Base-by-base conservation (phyloP, 2,888 invertebrate species). In the Chouioia cunea region DNA sequence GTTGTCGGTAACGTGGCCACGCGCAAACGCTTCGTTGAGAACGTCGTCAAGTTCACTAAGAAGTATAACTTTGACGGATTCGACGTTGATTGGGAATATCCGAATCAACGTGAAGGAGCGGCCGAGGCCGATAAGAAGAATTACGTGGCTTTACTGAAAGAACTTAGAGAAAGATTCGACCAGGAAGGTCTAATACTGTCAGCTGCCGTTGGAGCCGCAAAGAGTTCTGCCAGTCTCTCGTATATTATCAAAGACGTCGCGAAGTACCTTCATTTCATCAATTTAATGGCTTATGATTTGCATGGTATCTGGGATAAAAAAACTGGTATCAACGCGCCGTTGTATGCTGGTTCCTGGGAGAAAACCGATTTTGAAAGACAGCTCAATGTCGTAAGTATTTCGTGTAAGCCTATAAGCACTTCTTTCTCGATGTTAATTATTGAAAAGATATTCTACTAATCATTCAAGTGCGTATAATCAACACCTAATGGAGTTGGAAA, bases 71-170 rank as follows among this genome's bases (percentile, higher is more conserved):
- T 93, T 74, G 91, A 93, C 77, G 93, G 93, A 1, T 85, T 93
- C 0, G 93, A 93, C 78, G 50, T 93, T 0, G 92, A 93, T 80
- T 93, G 93, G 93, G 91, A 92, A 77, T 92, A 91, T 76, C 92
- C 92, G 0, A 88, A 86, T 56, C 87, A 89, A 53, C 90, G 44
- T n/a, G 91, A 90, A 64, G 75, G 85, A 88, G 43, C 85, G n/a
- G n/a, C n/a, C 0, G 27, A 52, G 12, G 1, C 67, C 0, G 84
- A 82, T 0, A 89, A 89, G 43, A 78, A 87, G 2, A 90, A 89
- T 79, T 91, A 88, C 73, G 86, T 86, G 0, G 77, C 77, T 12
- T 83, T 92, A 0, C 74, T 91, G 1, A 87, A 87, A 78, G 91
- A 91, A 79, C 76, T 91, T 63, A 87, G 86, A 74, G 85, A 81